Percentiles rank a stretch among this genome's conserved stretches.
Conservation (phyloP, 30 jellyfish, hydroid and myxozoan species). For the Nemopilema nomurai region DNA sequence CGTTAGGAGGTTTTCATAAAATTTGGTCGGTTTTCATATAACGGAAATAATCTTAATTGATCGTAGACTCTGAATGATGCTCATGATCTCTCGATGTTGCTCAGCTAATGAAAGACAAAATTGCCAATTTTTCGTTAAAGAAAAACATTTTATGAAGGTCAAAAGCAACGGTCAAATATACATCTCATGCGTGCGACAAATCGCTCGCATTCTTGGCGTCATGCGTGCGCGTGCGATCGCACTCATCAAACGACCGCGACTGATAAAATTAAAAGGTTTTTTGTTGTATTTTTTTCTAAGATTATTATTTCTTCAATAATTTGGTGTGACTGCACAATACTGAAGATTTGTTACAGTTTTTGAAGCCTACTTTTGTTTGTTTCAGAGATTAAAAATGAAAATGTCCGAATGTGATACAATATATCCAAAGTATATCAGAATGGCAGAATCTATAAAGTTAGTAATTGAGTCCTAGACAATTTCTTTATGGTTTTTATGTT, state of each 20-base stretch:
- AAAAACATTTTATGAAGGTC: background rate
- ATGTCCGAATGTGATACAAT: constrained; percentile 76
- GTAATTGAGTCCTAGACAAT: constrained; percentile 3
- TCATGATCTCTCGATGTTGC: too few species aligned
- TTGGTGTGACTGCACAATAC: too few species aligned
- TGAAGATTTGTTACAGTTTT: too few species aligned
- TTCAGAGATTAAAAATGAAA: constrained; percentile 61
- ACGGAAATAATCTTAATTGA: too few species aligned
- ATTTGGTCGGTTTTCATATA: too few species aligned
- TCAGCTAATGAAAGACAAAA: background rate
- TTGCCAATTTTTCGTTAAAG: background rate
- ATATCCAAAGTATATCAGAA: constrained; percentile 68
- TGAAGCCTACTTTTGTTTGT: background rate
- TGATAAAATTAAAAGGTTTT: too few species aligned
- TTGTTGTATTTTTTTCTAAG: too few species aligned
- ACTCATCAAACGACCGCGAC: background rate
- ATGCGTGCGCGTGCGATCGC: background rate
- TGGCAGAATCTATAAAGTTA: constrained; percentile 90
- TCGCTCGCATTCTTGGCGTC: background rate
- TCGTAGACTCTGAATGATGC: too few species aligned
- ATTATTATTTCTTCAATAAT: too few species aligned
- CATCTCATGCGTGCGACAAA: background rate
- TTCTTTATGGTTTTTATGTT: too few species aligned
- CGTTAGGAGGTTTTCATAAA: too few species aligned
- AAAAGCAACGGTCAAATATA: background rate